These are phyloP conservation scores for Pseudolaguvia tuberculata DNA, from an alignment of 2,113 vertebrate genomes.

Conservation along the genomic window DNA sequence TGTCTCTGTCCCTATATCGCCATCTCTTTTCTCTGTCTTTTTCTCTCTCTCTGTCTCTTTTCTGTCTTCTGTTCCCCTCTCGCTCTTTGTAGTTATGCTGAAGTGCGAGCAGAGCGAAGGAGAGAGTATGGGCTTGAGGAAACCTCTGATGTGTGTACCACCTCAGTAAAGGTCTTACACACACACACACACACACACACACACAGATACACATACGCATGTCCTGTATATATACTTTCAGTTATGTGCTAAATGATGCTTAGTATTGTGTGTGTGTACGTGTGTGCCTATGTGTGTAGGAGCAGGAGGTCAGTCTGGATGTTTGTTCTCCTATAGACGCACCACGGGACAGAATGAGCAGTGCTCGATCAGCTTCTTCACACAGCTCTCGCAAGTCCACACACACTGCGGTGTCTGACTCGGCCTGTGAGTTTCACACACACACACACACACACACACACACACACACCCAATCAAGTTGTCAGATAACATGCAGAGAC, in stretches of 20 bases:
- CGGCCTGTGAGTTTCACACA: slow-evolving; percentile 70
- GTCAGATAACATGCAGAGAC: background rate
- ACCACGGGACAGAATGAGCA: slow-evolving; percentile 63
- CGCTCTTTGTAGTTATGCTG: slow-evolving; percentile 77
- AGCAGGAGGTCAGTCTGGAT: slow-evolving; percentile 68
- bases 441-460: background rate
- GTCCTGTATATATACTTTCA: too few relatives aligned
- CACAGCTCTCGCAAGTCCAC: slow-evolving; percentile 73
- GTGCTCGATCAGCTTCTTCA: slow-evolving; percentile 69
- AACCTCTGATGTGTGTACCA: slow-evolving; percentile 75
- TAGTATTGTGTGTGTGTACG: slow-evolving; percentile 6
- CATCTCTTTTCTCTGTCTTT: background rate
- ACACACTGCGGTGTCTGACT: slow-evolving; percentile 68
- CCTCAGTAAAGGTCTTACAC: slow-evolving; percentile 74
- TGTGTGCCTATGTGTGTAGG: slow-evolving; percentile 66
- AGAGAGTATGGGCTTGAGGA: slow-evolving; percentile 80
- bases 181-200: slow-evolving; percentile 17
- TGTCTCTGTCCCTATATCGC: background rate
- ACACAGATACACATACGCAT: background rate
- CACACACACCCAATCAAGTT: background rate
- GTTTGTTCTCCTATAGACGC: slow-evolving; percentile 64
- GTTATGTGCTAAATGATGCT: background rate
- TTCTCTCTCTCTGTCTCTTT: background rate
- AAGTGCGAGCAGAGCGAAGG: slow-evolving; percentile 81
- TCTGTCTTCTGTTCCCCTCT: too few relatives aligned